These are phyloP conservation scores for Orthosia cruda DNA, from an alignment of 2,888 invertebrate species.

Conservation along the genomic window DNA sequence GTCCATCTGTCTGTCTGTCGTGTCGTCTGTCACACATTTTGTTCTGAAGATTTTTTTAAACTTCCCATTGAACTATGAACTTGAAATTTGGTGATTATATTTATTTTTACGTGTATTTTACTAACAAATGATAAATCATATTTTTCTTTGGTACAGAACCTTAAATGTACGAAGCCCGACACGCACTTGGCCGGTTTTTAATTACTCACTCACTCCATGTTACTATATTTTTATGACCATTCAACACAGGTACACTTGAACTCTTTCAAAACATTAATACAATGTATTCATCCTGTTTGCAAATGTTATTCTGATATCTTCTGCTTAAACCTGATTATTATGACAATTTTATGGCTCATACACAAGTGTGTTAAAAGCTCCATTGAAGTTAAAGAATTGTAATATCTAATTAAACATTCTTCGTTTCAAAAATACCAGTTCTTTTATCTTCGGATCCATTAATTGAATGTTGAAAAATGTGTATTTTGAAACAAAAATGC, in stretches of 20 bases:
- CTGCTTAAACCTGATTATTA: slow-evolving; percentile 62
- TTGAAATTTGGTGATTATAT: no score
- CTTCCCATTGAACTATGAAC: no score
- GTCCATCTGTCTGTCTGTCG: no score
- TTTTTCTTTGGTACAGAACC: no score
- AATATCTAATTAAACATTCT: slow-evolving; percentile 53
- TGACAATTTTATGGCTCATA: slow-evolving; percentile 56
- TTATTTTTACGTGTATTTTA: no score
- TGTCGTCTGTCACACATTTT: no score
- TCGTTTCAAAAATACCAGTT: slow-evolving; percentile 30
- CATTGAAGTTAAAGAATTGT: slow-evolving; percentile 53
- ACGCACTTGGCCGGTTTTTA: no score
- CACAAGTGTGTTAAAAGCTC: slow-evolving; percentile 48
- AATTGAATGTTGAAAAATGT: slow-evolving; percentile 18
- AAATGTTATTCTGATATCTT: slow-evolving; percentile 60
- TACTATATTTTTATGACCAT: slow-evolving; percentile 49
- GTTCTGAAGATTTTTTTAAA: no score
- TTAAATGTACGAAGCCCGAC: no score
- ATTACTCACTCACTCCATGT: slow-evolving; percentile 24
- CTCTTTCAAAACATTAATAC: slow-evolving; percentile 53
- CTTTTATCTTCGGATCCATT: slow-evolving; percentile 39
- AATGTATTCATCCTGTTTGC: slow-evolving; percentile 58
- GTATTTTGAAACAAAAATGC: slow-evolving; percentile 4
- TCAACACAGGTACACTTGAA: slow-evolving; percentile 51
- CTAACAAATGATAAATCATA: no score